Percentiles rank a stretch among this genome's conserved stretches.
Evolutionary conservation across 2,888 invertebrate species (phyloP).

Genomic region (Dryobotodes eremita): DNA sequence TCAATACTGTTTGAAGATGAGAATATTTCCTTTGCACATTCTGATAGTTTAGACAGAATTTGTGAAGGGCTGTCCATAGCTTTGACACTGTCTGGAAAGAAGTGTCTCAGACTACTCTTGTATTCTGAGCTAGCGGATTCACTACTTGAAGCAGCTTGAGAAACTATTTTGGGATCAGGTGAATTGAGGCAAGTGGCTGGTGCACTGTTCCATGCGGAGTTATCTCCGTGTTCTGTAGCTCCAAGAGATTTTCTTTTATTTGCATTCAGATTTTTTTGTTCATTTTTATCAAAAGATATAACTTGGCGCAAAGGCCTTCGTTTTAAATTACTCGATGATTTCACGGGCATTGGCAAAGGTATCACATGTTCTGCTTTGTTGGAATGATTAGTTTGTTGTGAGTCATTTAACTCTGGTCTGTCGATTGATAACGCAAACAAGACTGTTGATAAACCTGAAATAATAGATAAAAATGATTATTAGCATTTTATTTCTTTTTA

Average conservation of each 20-base stretch:
- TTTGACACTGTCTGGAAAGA: slow-evolving; percentile 88
- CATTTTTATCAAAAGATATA: slow-evolving; percentile 88
- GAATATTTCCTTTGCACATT: slow-evolving; percentile 89
- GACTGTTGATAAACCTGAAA: slow-evolving; percentile 95
- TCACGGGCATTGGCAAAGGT: slow-evolving; percentile 92
- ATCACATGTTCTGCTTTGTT: slow-evolving; percentile 93
- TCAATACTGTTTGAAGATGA: slow-evolving; percentile 87
- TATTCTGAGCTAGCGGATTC: slow-evolving; percentile 87
- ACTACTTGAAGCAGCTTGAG: slow-evolving; percentile 81
- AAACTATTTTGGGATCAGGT: slow-evolving; percentile 84
- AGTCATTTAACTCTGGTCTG: slow-evolving; percentile 94
- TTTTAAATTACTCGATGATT: slow-evolving; percentile 82
- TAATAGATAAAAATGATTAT: slow-evolving; percentile 53
- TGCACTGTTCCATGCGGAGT: slow-evolving; percentile 89
- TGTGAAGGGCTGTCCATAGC: slow-evolving; percentile 87
- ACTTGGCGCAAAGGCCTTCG: slow-evolving; percentile 87
- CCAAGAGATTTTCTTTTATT: slow-evolving; percentile 71
- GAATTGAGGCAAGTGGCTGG: slow-evolving; percentile 92
- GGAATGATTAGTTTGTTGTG: slow-evolving; percentile 86
- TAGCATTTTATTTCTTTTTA: slow-evolving; percentile 17
- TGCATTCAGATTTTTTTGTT: slow-evolving; percentile 71
- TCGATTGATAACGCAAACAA: slow-evolving; percentile 98
- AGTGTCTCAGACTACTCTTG: slow-evolving; percentile 84
- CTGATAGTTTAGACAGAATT: slow-evolving; percentile 86
- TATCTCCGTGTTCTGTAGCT: slow-evolving; percentile 69